These are phyloP conservation scores for Pterocles burchelli DNA, from an alignment of 2,113 vertebrate genomes.

Conservation along the genomic window DNA sequence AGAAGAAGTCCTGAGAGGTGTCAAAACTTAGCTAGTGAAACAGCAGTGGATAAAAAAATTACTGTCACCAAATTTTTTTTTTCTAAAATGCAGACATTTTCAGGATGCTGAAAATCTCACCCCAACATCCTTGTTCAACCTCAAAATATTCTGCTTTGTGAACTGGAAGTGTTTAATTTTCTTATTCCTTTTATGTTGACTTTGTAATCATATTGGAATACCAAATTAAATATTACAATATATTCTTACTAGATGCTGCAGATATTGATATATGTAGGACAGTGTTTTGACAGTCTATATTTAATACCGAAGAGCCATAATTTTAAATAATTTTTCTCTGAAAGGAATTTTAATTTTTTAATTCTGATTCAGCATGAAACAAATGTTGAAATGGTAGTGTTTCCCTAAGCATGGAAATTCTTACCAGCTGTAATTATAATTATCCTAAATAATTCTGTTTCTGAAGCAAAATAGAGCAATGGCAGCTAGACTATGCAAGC, in stretches of 20 bases:
- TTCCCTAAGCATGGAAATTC: background rate
- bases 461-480: constrained; percentile 12
- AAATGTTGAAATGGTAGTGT: background rate
- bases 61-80: background rate
- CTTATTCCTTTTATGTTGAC: background rate
- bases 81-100: background rate
- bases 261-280: background rate
- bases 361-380: background rate
- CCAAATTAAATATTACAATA: background rate
- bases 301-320: background rate
- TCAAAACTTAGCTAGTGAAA: background rate
- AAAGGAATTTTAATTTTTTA: background rate
- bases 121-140: background rate
- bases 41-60: background rate
- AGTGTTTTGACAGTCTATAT: background rate
- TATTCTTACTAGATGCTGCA: background rate
- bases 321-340: background rate
- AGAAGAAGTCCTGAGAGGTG: background rate
- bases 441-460: constrained; percentile 6
- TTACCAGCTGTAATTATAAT: constrained; percentile 9
- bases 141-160: background rate
- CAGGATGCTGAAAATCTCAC: background rate
- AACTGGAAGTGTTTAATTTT: background rate
- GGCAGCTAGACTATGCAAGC: background rate
- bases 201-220: background rate